Base-by-base conservation (phyloP, 2,797 vertebrate species). In the Ctenochaetus hawaiiensis region DNA sequence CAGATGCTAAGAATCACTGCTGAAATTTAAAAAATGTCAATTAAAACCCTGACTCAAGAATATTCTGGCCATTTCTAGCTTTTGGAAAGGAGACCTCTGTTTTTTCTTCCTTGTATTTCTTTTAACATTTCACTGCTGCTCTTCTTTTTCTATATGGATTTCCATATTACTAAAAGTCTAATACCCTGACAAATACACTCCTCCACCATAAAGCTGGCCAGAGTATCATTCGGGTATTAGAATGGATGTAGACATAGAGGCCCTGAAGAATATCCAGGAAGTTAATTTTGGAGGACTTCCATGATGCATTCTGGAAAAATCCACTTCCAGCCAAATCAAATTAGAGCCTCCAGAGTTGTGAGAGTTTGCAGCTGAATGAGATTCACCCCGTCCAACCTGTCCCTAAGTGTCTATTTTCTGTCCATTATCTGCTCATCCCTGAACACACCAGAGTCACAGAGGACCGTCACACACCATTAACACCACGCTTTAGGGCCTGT, bases 261-360 rank as follows among this genome's bases (percentile, higher is more conserved):
- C 87, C 69, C 81, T 84, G 87, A 65, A 89, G 81, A 89, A 82
- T 85, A 89, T 90, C 62, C 89, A 92, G 91, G 91, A 94, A 92
- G 91, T 93, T 93, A 41, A 84, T 89, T 81, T 93, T 93, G 92
- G 92, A 91, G 65, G 39, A 43, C 37, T 54, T 92, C 91, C 93
- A 92, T 39, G 30, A 84, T 56, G 58, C 47, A 47, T 87, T 92
- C 78, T 91, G 85, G 81, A 91, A 88, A 89, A 61, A 78, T 67
- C 56, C 30, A 45, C 66, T 72, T 83, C 18, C 48, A 82, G 86
- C 78, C 83, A 87, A 88, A 89, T 91, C 72, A 80, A 89, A 92
- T 92, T 83, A 84, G 67, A 81, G 52, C 43, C 72, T 69, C 73
- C 71, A 65, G 26, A 86, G 77, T 22, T 91, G 49, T 85, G 64